Evolutionary conservation across 2,888 invertebrate species (phyloP), one percentile per base, ranked within the genome.

Genomic region (Saturnia pavonia): DNA sequence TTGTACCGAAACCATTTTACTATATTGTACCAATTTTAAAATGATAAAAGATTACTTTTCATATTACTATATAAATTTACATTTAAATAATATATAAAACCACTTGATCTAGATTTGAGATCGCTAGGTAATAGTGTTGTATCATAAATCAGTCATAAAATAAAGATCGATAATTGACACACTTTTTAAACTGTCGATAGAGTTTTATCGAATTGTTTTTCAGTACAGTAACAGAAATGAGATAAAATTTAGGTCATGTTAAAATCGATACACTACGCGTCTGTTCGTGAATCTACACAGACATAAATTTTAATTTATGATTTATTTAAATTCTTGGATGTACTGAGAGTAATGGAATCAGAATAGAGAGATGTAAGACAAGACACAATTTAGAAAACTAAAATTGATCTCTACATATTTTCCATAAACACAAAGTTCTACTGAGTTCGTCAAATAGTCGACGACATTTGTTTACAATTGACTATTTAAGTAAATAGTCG

Each of bases 141-240:
- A 22, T 40, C 40, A 40, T 65, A 60, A 60, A 60, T 60, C 57
- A 60, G 27, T 60, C 57, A 14, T 60, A 60, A 27, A 22, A 54
- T 60, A 27, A 27, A 60, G 65, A 65, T 65, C 65, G 65, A 65
- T 65, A 19, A 9, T 65, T 19, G 65, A 65, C 65, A 65, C 65
- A 65, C 65, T 40, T 65, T 65, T 65, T 65, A 19, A 65, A 65
- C n/a, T 40, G 65, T 65, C 65, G 34, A 12, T 65, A 40, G 19
- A 65, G 40, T 65, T 65, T 65, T 65, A 65, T 65, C 40, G 65
- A 65, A 40, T 40, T 16, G 63, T 16, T 34, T 54, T 45, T 34
- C 27, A 63, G 63, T 34, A 27, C 63, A 34, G 19, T 63, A 63
- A 63, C 6, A 63, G 34, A 40, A 65, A 65, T 65, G n/a, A 40